These are phyloP conservation scores for Tupaia chinensis DNA, from an alignment of 2,113 vertebrate genomes.

Conservation along the genomic window DNA sequence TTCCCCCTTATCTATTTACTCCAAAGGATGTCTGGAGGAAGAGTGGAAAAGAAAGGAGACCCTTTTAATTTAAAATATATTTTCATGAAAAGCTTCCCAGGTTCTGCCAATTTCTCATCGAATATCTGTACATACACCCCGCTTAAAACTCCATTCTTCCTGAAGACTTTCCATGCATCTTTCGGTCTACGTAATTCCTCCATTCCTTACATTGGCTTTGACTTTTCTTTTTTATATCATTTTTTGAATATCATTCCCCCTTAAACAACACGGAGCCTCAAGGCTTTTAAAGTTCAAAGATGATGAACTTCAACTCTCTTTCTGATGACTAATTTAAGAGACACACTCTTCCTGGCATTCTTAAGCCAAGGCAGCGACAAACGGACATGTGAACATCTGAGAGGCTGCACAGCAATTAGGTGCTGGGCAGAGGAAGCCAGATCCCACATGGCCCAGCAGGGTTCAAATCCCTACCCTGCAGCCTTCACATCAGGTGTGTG, in stretches of 20 bases:
- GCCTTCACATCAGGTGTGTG: too few relatives aligned
- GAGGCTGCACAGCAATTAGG: too few relatives aligned
- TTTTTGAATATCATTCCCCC: not conserved
- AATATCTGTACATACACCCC: rapidly evolving
- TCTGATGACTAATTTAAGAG: not conserved
- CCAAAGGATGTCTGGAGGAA: not conserved
- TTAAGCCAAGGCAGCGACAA: not conserved
- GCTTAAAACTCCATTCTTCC: not conserved
- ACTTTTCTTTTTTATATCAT: not conserved
- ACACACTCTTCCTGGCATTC: not conserved
- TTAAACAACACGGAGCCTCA: not conserved
- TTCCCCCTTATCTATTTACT: not conserved
- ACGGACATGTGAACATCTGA: too few relatives aligned
- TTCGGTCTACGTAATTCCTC: not conserved
- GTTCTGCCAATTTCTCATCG: not conserved
- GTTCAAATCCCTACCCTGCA: too few relatives aligned
- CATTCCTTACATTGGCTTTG: not conserved
- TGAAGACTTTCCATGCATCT: not conserved
- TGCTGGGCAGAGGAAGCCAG: too few relatives aligned
- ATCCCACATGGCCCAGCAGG: too few relatives aligned
- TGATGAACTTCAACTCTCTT: not conserved
- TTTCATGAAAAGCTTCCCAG: not conserved
- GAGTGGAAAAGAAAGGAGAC: not conserved
- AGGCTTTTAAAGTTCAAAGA: not conserved
- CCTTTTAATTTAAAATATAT: not conserved